Base-by-base conservation (phyloP, 2,113 vertebrate genomes). In the Petroica traversi region DNA sequence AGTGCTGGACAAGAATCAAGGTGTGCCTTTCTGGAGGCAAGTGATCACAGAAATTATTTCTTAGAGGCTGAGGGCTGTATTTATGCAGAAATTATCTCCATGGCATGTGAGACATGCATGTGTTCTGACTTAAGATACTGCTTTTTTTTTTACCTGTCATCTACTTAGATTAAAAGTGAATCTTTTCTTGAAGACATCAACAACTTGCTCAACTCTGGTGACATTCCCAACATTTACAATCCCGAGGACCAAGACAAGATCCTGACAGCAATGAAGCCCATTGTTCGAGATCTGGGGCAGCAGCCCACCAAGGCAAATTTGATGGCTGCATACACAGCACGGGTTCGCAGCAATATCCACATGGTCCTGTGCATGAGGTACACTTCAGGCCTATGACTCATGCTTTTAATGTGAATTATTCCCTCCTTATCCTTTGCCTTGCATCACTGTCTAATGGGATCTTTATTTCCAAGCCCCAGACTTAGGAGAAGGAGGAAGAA, bases 321-420 rank as follows among this genome's bases (percentile, higher is more conserved):
- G 79, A 98, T 99, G 98, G 98, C 98, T 51, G 98, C 98, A 11
- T 99, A 99, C 62, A 96, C 97, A 7, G 97, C 98, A 54, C 98
- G 98, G 8, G 98, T 99, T 57, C 98, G 97, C 79, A 99, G 92
- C 88, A 99, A 99, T 85, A 99, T 99, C 95, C 99, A 99, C 87
- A 95, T 98, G 89, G 99, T 99, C 49, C 97, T 99, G 46, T 99
- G 99, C 97, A 99, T 99, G 99, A 99, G 99, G 99, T 99, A 95
- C 8, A 16, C 36, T 38, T 34, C 46, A 62, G 28, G 29, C 34
- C 8, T 16, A 49, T 51, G 40, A 5, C 33, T 61, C 3, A 4
- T 61, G 28, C 24, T 81, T 38, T 41, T 18, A 38, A 1, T 61
- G 36, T 45, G 84, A 28, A 28, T 71, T 75, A 66, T 43, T 89